Evolutionary conservation across 2,888 invertebrate genomes (phyloP).

Genomic region (Temnothorax rugatulus): DNA sequence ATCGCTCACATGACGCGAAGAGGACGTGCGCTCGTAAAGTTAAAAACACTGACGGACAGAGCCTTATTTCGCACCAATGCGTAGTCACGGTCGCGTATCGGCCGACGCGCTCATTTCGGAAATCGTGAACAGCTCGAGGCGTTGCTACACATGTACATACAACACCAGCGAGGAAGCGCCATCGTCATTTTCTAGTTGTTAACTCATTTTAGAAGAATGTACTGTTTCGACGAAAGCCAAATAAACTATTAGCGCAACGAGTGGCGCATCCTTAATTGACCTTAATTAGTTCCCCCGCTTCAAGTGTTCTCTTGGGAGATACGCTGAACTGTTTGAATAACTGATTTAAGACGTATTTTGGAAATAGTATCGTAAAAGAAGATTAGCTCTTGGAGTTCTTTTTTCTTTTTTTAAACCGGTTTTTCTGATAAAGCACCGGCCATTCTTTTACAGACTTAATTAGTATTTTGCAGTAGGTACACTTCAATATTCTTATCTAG

Average conservation of each 20-base stretch:
- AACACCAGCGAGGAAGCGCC: conserved; percentile 44
- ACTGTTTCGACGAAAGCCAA: conserved; percentile 26
- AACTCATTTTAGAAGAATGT: conserved; percentile 58
- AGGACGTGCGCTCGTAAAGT: not conserved
- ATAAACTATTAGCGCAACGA: conserved; percentile 46
- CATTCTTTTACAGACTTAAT: not conserved
- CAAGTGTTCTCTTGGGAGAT: not conserved
- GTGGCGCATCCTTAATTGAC: not conserved
- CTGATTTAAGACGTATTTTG: not conserved
- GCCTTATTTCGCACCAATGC: not conserved
- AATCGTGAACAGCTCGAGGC: conserved; percentile 65
- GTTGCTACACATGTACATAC: conserved; percentile 62
- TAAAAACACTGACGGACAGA: conserved; percentile 19
- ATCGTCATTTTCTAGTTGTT: conserved; percentile 65
- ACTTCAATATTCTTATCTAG: not conserved
- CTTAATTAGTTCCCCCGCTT: not conserved
- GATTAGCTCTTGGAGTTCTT: not conserved
- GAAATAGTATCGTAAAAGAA: not conserved
- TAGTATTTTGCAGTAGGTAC: not conserved
- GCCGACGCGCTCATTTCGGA: conserved; percentile 63
- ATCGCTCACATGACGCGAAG: not conserved
- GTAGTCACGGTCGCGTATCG: conserved; percentile 3
- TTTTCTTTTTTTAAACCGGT: not conserved
- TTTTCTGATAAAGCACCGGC: not conserved
- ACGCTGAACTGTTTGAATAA: not conserved